Conservation (phyloP, 2,797 vertebrate genomes). For the Macroramphosus scolopax region DNA sequence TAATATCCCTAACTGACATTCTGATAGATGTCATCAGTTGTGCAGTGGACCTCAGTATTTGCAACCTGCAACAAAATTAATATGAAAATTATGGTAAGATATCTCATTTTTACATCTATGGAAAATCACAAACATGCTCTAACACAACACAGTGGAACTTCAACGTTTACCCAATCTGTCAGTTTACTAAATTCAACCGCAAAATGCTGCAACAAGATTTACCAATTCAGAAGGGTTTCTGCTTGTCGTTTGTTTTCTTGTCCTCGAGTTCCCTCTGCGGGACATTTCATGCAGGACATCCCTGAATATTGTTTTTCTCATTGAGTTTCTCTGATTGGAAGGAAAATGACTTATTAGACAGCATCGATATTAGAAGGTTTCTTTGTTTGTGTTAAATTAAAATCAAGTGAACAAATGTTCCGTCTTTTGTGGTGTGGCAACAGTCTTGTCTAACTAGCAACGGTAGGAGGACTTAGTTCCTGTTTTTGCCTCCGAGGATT, state of each 20-base stretch:
- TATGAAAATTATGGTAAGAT: not conserved
- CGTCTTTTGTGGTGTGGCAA: not conserved
- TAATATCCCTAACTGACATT: constrained; percentile 44
- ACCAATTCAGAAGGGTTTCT: constrained; percentile 40
- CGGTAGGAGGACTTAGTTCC: constrained; percentile 18
- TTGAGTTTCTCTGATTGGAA: constrained; percentile 39
- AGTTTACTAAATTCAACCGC: constrained; percentile 20
- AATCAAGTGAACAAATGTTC: not conserved
- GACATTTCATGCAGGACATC: constrained; percentile 77
- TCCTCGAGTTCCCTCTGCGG: constrained; percentile 47
- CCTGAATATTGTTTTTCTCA: constrained; percentile 54
- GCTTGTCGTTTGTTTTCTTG: constrained; percentile 8
- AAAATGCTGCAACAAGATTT: constrained; percentile 32
- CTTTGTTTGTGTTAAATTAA: not conserved
- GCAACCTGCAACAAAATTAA: constrained; percentile 51
- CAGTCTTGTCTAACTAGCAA: not conserved
- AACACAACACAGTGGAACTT: constrained; percentile 4
- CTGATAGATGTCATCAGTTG: constrained; percentile 73
- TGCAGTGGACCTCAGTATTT: not conserved
- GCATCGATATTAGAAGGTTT: not conserved
- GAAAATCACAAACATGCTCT: not conserved
- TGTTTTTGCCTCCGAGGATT: constrained; percentile 32
- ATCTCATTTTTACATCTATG: fast-evolving
- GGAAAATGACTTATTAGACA: constrained; percentile 1
- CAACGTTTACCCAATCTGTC: constrained; percentile 10